A percentile compares a stretch with the other conserved stretches of the same genome.
Evolutionary conservation across 2,797 vertebrate genomes (phyloP).

Genomic region (Harpagifer antarcticus): DNA sequence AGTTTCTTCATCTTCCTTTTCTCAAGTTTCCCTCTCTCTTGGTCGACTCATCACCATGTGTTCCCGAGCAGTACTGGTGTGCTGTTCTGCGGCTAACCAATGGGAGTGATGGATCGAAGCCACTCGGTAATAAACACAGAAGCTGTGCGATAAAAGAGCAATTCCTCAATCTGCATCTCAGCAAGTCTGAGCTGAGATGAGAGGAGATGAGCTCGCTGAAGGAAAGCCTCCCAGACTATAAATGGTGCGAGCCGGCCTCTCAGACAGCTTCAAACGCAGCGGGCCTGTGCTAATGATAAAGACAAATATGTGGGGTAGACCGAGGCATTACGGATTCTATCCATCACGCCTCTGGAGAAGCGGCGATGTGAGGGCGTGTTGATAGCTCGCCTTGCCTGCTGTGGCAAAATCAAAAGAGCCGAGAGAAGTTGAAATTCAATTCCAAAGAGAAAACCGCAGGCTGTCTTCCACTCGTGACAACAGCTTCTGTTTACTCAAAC

Average conservation of each 20-base stretch:
- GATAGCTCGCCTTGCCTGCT: conserved; percentile 56
- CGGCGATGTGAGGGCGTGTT: conserved; percentile 42
- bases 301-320: conserved; percentile 74
- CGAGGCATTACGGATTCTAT: conserved; percentile 71
- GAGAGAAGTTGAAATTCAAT: conserved; percentile 73
- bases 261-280: conserved; percentile 72
- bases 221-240: conserved; percentile 63
- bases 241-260: conserved; percentile 62
- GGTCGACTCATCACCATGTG: conserved; percentile 32
- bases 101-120: conserved; percentile 65
- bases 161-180: conserved; percentile 64
- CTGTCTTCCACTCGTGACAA: conserved; percentile 66
- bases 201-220: conserved; percentile 60
- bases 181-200: conserved; percentile 54
- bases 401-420: conserved; percentile 66
- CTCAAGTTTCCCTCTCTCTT: conserved; percentile 3
- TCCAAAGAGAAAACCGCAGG: conserved; percentile 68
- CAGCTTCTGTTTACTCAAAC: conserved; percentile 79
- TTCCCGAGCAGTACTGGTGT: conserved; percentile 43
- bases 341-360: conserved; percentile 65
- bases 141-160: conserved; percentile 67
- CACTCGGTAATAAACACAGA: conserved; percentile 54
- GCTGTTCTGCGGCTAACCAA: conserved; percentile 72
- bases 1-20: conserved; percentile 11
- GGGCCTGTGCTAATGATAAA: conserved; percentile 64